Evolutionary conservation across 1,140 invertebrate genomes (phyloP).

Genomic region (Latrodectus geometricus): DNA sequence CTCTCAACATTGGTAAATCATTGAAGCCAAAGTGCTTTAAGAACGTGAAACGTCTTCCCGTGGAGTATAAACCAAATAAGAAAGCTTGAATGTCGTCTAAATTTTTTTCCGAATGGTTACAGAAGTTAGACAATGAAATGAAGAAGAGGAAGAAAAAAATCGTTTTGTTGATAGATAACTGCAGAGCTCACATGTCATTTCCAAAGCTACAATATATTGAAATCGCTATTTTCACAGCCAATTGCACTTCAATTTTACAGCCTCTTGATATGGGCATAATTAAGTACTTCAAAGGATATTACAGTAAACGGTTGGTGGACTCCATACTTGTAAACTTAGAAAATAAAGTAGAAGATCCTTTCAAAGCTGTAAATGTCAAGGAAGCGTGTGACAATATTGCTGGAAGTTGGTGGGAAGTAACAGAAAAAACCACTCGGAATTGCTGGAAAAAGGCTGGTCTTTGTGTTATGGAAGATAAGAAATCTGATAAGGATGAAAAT

Average conservation of each 20-base stretch:
- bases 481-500: slow-evolving; percentile 6
- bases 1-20: too few species aligned
- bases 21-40: too few species aligned
- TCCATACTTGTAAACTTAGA: slow-evolving; percentile 12
- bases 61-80: too few species aligned
- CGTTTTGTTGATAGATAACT: slow-evolving; percentile 34
- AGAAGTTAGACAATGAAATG: too few species aligned
- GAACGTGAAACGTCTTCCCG: too few species aligned
- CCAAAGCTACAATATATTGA: slow-evolving; percentile 12
- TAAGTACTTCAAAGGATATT: slow-evolving; percentile 23
- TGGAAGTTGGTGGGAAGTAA: slow-evolving; percentile 9
- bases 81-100: too few species aligned
- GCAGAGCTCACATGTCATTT: background rate
- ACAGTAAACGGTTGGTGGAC: slow-evolving; percentile 3
- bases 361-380: slow-evolving; percentile 14
- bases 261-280: slow-evolving; percentile 9
- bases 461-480: slow-evolving; percentile 5
- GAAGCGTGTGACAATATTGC: slow-evolving; percentile 14
- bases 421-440: slow-evolving; percentile 8
- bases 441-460: slow-evolving; percentile 16
- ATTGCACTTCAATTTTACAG: slow-evolving; percentile 2
- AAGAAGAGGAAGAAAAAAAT: slow-evolving; percentile 21
- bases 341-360: slow-evolving; percentile 19
- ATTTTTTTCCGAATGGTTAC: too few species aligned
- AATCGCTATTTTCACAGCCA: background rate